These are phyloP conservation scores for Drosophila trapezifrons DNA, from an alignment of 1,140 invertebrate species.

Conservation along the genomic window DNA sequence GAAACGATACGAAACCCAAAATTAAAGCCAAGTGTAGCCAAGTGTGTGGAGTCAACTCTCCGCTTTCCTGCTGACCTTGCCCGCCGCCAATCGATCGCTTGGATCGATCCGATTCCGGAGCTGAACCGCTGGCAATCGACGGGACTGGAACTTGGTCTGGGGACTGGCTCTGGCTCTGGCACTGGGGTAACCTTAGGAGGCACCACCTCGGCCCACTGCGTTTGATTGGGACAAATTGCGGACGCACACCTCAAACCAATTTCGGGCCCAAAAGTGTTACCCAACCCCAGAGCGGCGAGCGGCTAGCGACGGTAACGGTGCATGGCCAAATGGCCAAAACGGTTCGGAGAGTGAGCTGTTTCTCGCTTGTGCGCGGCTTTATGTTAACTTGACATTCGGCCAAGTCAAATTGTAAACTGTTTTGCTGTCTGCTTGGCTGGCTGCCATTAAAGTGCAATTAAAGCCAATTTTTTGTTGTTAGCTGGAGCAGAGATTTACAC, in stretches of 20 bases:
- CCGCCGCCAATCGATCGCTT: conserved; percentile 38
- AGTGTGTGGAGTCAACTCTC: conserved; percentile 27
- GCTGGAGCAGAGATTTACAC: conserved; percentile 24
- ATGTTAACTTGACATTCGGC: conserved; percentile 75
- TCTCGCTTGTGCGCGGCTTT: conserved; percentile 44
- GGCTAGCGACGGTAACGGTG: conserved; percentile 22
- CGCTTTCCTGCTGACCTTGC: conserved; percentile 48
- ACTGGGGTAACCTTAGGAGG: conserved; percentile 48
- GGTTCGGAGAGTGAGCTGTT: conserved; percentile 44
- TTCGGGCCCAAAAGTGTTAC: conserved; percentile 62
- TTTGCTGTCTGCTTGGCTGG: conserved; percentile 57
- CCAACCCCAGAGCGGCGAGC: conserved; percentile 34
- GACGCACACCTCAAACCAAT: conserved; percentile 50
- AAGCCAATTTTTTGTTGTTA: conserved; percentile 48
- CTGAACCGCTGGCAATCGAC: conserved; percentile 29
- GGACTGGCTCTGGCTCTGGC: no score
- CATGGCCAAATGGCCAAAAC: conserved; percentile 45
- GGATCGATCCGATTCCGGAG: conserved; percentile 13
- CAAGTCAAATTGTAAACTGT: conserved; percentile 67
- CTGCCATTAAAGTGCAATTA: conserved; percentile 74
- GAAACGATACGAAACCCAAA: conserved; percentile 31
- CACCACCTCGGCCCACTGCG: conserved; percentile 36
- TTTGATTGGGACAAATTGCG: conserved; percentile 48
- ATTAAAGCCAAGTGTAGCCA: conserved; percentile 32
- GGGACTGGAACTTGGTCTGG: conserved; percentile 9